phyloP scores from a whole-genome alignment of 2,888 invertebrate genomes.

The Amphipoea lucens region DNA sequence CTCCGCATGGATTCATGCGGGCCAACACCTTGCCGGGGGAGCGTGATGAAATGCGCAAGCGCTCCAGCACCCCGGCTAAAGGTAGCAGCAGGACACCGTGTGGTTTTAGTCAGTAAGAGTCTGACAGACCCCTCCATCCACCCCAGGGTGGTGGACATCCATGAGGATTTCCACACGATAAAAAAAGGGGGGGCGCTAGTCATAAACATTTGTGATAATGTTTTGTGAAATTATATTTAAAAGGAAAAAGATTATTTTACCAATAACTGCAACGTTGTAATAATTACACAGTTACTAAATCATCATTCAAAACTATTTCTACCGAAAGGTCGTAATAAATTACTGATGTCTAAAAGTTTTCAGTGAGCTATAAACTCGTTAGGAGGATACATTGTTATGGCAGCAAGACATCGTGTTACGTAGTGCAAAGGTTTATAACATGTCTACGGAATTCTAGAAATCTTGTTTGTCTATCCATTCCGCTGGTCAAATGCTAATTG shows the following conservation, averaged over 20 bases:
- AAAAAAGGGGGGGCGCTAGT: too few species aligned
- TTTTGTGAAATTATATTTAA: not conserved
- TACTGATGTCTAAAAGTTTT: not conserved
- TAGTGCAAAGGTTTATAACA: not conserved
- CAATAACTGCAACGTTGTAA: not conserved
- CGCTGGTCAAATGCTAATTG: slow-evolving; percentile 73
- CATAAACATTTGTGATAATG: not conserved
- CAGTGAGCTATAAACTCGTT: not conserved
- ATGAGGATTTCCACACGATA: too few species aligned
- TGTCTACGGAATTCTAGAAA: slow-evolving; percentile 60
- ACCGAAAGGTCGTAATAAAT: not conserved
- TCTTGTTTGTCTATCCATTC: slow-evolving; percentile 71
- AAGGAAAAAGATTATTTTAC: not conserved
- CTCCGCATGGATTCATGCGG: too few species aligned
- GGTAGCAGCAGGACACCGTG: too few species aligned
- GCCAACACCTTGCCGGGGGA: too few species aligned
- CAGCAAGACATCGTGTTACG: not conserved
- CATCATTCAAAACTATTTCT: not conserved
- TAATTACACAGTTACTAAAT: not conserved
- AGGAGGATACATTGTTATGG: not conserved
- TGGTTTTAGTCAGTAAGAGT: too few species aligned
- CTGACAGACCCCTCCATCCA: too few species aligned
- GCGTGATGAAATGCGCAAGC: too few species aligned
- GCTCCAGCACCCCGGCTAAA: too few species aligned
- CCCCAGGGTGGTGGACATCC: too few species aligned